Evolutionary conservation across 2,113 vertebrate genomes (phyloP).

Genomic region (Nanorana parkeri): DNA sequence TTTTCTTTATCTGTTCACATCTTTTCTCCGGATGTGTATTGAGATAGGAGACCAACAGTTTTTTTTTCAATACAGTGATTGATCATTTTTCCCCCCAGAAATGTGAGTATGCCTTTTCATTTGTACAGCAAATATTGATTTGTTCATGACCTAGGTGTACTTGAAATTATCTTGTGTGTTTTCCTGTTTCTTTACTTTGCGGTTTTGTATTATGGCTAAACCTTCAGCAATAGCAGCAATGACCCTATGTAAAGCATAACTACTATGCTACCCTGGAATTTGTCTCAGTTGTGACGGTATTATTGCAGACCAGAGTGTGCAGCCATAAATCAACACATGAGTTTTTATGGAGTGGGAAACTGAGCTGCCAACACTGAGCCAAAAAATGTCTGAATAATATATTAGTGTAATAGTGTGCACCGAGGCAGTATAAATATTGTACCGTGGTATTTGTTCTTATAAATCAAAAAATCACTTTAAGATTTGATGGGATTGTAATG

Average conservation of each 20-base stretch:
- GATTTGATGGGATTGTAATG: background rate
- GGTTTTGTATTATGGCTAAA: background rate
- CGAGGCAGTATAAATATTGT: conserved; percentile 5
- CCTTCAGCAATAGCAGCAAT: background rate
- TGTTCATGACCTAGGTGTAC: background rate
- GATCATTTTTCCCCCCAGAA: no score
- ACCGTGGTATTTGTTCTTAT: background rate
- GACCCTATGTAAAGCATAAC: background rate
- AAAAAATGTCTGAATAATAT: conserved; percentile 11
- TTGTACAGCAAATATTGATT: background rate
- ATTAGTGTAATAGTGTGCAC: background rate
- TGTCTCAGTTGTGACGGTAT: conserved; percentile 9
- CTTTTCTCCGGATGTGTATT: no score
- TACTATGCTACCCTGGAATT: background rate
- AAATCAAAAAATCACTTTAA: background rate
- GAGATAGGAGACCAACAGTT: no score
- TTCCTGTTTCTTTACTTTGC: no score
- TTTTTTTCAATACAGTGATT: no score
- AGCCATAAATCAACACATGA: conserved; percentile 12
- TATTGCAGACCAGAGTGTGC: background rate
- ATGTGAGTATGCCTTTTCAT: no score
- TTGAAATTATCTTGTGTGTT: no score
- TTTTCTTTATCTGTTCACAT: no score
- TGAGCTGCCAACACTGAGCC: background rate
- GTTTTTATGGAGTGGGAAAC: conserved; percentile 15